A percentile compares a stretch with the other conserved stretches of the same genome.
These are phyloP conservation scores for Mythimna impura DNA, from an alignment of 2,888 invertebrate genomes.

Conservation along the genomic window DNA sequence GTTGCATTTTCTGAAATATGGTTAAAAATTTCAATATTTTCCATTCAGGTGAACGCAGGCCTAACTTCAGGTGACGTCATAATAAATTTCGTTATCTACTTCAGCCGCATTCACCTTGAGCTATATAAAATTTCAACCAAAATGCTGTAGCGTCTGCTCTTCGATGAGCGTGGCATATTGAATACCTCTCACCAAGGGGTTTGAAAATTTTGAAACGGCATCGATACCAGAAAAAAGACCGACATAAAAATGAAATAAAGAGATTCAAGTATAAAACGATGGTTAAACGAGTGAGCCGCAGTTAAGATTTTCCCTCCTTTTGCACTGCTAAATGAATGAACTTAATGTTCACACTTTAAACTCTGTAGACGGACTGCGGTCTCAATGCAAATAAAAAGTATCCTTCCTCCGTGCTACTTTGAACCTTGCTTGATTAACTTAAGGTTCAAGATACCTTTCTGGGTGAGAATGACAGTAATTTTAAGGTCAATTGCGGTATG, in stretches of 20 bases:
- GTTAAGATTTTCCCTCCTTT: not conserved
- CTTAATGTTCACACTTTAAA: slow-evolving; percentile 33
- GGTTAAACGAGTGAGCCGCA: not conserved
- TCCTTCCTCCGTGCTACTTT: slow-evolving; percentile 19
- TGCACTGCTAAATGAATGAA: slow-evolving; percentile 13
- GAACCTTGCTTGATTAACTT: slow-evolving; percentile 23
- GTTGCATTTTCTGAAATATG: not conserved
- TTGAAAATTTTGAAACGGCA: not conserved
- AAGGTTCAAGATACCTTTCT: slow-evolving; percentile 28
- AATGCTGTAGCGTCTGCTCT: slow-evolving; percentile 2
- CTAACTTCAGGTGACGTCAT: not conserved
- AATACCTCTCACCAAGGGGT: not conserved
- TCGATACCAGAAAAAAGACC: not conserved
- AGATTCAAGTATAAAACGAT: not conserved
- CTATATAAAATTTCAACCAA: slow-evolving; percentile 7
- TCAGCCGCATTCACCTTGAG: slow-evolving; percentile 39
- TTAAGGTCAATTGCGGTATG: slow-evolving; percentile 40
- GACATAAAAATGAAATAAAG: not conserved
- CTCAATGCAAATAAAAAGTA: slow-evolving; percentile 12
- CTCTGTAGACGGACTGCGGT: slow-evolving; percentile 4
- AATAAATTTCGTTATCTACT: slow-evolving; percentile 17
- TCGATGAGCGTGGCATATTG: not conserved
- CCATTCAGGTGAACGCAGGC: not conserved
- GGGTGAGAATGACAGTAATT: slow-evolving; percentile 16
- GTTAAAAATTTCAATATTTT: not conserved